phyloP scores from a whole-genome alignment of 2,113 vertebrate species.

The Epinephelus moara region DNA sequence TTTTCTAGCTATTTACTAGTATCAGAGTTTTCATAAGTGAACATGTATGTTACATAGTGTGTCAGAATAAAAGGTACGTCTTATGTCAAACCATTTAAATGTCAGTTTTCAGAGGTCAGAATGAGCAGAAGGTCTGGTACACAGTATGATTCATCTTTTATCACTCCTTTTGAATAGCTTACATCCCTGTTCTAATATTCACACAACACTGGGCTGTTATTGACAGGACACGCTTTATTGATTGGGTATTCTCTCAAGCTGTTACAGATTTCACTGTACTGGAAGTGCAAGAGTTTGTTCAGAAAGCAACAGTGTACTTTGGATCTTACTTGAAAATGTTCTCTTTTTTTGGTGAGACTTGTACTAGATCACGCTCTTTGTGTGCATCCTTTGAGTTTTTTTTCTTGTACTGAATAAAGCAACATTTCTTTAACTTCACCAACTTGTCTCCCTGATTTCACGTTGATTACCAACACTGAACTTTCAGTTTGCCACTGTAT shows the following conservation, averaged over 20 bases:
- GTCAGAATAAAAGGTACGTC: not conserved
- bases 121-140: not conserved
- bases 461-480: not conserved
- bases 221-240: not conserved
- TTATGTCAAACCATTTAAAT: slow-evolving; percentile 2
- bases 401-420: slow-evolving; percentile 54
- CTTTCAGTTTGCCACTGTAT: not conserved
- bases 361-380: slow-evolving; percentile 24
- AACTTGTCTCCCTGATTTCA: not conserved
- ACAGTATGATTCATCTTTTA: not conserved
- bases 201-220: not conserved
- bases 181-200: not conserved
- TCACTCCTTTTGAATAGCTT: not conserved
- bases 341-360: slow-evolving; percentile 19
- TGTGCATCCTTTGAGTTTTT: slow-evolving; percentile 43
- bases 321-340: slow-evolving; percentile 58
- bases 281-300: not conserved
- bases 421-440: slow-evolving; percentile 23
- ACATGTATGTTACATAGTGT: slow-evolving; percentile 20
- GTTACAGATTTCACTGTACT: not conserved
- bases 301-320: slow-evolving; percentile 4
- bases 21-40: slow-evolving; percentile 14
- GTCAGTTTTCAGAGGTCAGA: not conserved
- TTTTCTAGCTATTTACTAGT: slow-evolving; percentile 29
- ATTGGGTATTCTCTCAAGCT: not conserved